These are phyloP conservation scores for Vesta saturnalis DNA, from an alignment of 2,888 invertebrate genomes.

Conservation along the genomic window DNA sequence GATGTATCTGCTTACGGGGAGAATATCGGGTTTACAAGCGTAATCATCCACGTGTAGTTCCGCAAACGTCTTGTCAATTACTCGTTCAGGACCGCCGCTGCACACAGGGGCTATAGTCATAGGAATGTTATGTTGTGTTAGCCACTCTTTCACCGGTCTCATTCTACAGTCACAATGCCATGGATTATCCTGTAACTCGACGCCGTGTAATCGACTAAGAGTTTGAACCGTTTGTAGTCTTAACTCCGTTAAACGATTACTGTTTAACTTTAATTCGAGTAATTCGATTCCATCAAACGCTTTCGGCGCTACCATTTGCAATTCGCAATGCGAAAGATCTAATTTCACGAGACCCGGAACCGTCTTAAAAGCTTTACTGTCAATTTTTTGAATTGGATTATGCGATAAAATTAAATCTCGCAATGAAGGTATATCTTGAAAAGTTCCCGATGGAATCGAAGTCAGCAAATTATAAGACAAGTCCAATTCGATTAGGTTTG, in stretches of 20 bases:
- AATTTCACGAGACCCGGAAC: slow-evolving; percentile 82
- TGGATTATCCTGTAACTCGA: slow-evolving; percentile 87
- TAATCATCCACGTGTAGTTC: slow-evolving; percentile 84
- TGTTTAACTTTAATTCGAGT: slow-evolving; percentile 83
- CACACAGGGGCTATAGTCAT: slow-evolving; percentile 83
- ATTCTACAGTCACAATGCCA: slow-evolving; percentile 91
- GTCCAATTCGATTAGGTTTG: slow-evolving; percentile 90
- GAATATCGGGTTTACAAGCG: slow-evolving; percentile 85
- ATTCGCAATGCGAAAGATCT: slow-evolving; percentile 84
- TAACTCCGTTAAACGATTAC: slow-evolving; percentile 80
- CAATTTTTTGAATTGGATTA: slow-evolving; percentile 85
- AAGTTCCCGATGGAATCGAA: slow-evolving; percentile 81
- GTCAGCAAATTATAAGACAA: slow-evolving; percentile 85
- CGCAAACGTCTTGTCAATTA: slow-evolving; percentile 77
- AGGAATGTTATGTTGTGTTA: slow-evolving; percentile 79
- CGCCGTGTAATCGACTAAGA: slow-evolving; percentile 77
- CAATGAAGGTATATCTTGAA: slow-evolving; percentile 82
- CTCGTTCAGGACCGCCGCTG: slow-evolving; percentile 74
- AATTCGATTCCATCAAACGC: slow-evolving; percentile 82
- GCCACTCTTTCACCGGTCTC: slow-evolving; percentile 83
- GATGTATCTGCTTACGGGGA: slow-evolving; percentile 78
- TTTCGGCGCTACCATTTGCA: slow-evolving; percentile 79
- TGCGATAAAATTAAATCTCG: slow-evolving; percentile 82
- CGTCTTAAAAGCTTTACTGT: slow-evolving; percentile 77
- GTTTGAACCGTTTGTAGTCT: slow-evolving; percentile 79